phyloP scores from a whole-genome alignment of 2,113 vertebrate species.

The Bambusicola thoracicus region DNA sequence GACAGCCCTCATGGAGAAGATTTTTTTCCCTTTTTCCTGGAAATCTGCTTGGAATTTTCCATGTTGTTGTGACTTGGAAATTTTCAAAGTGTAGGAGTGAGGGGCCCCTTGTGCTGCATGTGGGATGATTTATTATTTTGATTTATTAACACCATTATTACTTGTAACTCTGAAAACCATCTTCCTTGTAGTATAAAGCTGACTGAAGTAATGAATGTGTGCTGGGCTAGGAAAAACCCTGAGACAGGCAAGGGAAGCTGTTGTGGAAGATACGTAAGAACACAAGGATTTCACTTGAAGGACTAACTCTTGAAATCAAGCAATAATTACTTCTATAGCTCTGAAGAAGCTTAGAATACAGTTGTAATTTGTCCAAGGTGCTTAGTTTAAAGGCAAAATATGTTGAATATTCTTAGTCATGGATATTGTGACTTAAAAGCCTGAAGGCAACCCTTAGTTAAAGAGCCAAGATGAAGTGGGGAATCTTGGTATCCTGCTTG shows the following conservation, averaged over 20 bases:
- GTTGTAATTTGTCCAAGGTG: not conserved
- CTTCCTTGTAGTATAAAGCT: not conserved
- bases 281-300: not conserved
- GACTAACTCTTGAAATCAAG: not conserved
- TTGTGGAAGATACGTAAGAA: not conserved
- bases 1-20: not conserved
- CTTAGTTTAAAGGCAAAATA: not conserved
- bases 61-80: not conserved
- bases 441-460: not conserved
- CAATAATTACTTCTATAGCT: not conserved
- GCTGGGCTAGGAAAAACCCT: not conserved
- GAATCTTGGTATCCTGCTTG: not conserved
- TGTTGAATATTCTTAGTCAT: not conserved
- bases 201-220: not conserved
- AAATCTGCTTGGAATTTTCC: not conserved
- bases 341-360: not conserved
- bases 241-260: not conserved
- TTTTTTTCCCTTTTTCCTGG: not conserved
- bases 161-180: not conserved
- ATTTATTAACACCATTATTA: not conserved
- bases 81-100: not conserved
- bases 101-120: not conserved
- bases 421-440: not conserved
- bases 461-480: not conserved
- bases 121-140: not conserved